Conservation (phyloP, 2,888 invertebrate species). For the Desoria tigrina region DNA sequence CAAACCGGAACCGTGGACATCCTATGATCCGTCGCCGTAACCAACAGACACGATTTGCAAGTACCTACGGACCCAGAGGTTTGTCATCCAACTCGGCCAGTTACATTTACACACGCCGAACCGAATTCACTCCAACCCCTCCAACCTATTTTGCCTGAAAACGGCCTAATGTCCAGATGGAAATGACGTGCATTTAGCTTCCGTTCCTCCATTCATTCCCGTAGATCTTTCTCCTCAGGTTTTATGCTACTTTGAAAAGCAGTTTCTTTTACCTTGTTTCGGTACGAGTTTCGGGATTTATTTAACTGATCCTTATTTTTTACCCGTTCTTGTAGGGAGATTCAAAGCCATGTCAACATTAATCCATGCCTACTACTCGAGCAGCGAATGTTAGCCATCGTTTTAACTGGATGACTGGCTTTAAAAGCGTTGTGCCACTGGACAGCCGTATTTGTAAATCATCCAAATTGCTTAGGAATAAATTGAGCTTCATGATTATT, state of each 20-base stretch:
- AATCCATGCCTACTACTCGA: slow-evolving; percentile 14
- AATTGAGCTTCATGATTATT: no score
- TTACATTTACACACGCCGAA: slow-evolving; percentile 36
- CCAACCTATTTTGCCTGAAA: slow-evolving; percentile 44
- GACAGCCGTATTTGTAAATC: no score
- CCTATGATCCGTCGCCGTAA: slow-evolving; percentile 30
- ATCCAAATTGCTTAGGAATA: no score
- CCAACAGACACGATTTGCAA: slow-evolving; percentile 21
- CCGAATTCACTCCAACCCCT: slow-evolving; percentile 35
- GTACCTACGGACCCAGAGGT: slow-evolving; percentile 19
- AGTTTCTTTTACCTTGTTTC: no score
- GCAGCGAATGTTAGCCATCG: slow-evolving; percentile 6
- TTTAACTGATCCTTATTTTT: no score
- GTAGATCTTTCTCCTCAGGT: no score
- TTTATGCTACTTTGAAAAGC: no score
- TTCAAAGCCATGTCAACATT: slow-evolving; percentile 8
- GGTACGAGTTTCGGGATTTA: no score
- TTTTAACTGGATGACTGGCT: no score
- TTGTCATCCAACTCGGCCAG: slow-evolving; percentile 35
- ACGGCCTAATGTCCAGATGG: slow-evolving; percentile 32
- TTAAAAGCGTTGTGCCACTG: no score
- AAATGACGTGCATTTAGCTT: slow-evolving; percentile 23
- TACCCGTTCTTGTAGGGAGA: slow-evolving; percentile 8
- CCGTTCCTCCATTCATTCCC: not conserved
- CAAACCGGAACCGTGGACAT: slow-evolving; percentile 21